Conservation (phyloP, 2,797 vertebrate genomes). For the Mormyrops attenuatus region DNA sequence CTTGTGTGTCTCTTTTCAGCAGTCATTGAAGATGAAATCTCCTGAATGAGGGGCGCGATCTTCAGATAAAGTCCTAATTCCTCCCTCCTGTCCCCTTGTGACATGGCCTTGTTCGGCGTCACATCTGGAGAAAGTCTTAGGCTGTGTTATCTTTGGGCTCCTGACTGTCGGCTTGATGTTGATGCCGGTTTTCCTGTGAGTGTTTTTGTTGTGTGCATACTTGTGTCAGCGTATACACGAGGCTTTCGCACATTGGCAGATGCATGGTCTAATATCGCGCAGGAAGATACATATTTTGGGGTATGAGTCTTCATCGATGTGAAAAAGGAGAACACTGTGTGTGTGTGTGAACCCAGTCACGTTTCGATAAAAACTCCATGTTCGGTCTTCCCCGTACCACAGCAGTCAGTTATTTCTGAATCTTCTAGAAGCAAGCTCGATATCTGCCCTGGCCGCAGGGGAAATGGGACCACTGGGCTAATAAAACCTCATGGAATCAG, state of each 20-base stretch:
- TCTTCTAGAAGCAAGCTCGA: background rate
- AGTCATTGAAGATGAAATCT: background rate
- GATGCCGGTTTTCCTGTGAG: background rate
- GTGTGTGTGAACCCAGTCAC: background rate
- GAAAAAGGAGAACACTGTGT: background rate
- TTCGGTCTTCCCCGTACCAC: background rate
- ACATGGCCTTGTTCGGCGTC: background rate
- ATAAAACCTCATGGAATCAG: background rate
- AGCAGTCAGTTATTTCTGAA: background rate
- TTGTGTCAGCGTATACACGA: background rate
- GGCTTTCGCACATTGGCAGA: background rate
- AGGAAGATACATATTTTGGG: background rate
- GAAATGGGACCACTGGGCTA: background rate
- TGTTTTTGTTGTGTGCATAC: background rate
- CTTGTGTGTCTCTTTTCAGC: background rate
- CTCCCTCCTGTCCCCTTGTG: background rate
- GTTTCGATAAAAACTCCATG: background rate
- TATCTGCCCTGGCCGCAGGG: background rate
- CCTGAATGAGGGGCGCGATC: background rate
- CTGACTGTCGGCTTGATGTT: background rate
- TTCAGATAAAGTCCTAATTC: background rate
- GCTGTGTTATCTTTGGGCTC: background rate
- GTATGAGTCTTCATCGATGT: background rate
- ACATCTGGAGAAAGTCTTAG: background rate
- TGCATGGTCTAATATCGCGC: background rate